These are phyloP conservation scores for Microtus oregoni DNA, from an alignment of 2,113 vertebrate species.

Conservation along the genomic window DNA sequence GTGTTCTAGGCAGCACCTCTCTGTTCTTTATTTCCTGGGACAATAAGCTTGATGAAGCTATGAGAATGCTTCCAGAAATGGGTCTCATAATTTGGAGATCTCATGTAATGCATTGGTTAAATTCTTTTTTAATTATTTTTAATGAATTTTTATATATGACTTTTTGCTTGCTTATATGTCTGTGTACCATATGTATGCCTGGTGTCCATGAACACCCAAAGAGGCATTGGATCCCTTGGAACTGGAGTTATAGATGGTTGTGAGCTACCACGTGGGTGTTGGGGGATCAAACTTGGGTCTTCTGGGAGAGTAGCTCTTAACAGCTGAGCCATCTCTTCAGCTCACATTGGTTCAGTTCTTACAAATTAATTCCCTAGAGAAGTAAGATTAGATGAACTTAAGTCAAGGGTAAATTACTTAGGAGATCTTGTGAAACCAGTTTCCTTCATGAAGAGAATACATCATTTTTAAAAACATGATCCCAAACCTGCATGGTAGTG, in stretches of 20 bases:
- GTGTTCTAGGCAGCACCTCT: slow-evolving; percentile 41
- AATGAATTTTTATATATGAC: neutral
- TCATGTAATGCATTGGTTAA: slow-evolving; percentile 13
- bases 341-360: slow-evolving; percentile 24
- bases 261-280: neutral
- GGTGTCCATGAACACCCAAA: neutral
- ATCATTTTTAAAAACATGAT: slow-evolving; percentile 30
- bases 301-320: neutral
- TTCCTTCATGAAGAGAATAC: slow-evolving; percentile 14
- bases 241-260: neutral
- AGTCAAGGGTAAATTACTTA: neutral
- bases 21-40: slow-evolving; percentile 53
- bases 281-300: neutral
- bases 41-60: slow-evolving; percentile 56
- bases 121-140: slow-evolving; percentile 17
- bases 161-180: neutral
- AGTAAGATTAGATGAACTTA: slow-evolving; percentile 1
- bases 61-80: slow-evolving; percentile 40
- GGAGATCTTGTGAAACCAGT: slow-evolving; percentile 1
- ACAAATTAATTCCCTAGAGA: slow-evolving; percentile 4
- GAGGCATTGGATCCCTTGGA: neutral
- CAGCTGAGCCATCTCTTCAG: slow-evolving; percentile 16
- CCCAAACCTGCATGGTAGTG: neutral
- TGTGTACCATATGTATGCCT: neutral
- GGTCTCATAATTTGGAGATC: neutral